Evolutionary conservation across 2,888 invertebrate species (phyloP).

Genomic region (Scelioninae gen. 2): DNA sequence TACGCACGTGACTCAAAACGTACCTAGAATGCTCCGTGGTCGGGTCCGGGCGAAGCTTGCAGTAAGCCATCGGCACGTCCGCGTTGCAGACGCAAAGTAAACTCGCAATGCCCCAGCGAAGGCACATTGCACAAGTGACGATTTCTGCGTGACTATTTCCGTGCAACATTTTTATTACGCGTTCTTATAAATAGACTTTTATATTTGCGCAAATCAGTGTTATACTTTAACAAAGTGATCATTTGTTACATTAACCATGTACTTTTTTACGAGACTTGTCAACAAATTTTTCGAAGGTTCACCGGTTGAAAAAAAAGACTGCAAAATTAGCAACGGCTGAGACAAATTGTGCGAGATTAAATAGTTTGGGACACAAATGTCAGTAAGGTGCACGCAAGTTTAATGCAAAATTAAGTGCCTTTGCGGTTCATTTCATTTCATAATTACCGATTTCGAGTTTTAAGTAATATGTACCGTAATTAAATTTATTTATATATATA

Average conservation of each 20-base stretch:
- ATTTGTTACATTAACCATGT: slow-evolving; percentile 1
- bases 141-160: slow-evolving; percentile 28
- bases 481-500: too few species aligned
- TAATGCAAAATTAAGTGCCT: too few species aligned
- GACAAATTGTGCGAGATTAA: not conserved
- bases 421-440: too few species aligned
- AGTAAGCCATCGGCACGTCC: slow-evolving; percentile 52
- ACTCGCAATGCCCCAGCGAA: slow-evolving; percentile 26
- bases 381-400: too few species aligned
- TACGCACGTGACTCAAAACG: slow-evolving; percentile 54
- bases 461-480: too few species aligned
- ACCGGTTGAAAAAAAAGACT: not conserved
- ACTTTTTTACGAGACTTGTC: slow-evolving; percentile 17
- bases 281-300: slow-evolving; percentile 20
- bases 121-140: slow-evolving; percentile 26
- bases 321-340: not conserved
- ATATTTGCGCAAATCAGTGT: slow-evolving; percentile 1
- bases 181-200: slow-evolving; percentile 29
- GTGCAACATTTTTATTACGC: slow-evolving; percentile 31
- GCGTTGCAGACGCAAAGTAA: slow-evolving; percentile 55
- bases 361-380: too few species aligned
- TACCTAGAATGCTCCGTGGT: slow-evolving; percentile 50
- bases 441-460: too few species aligned
- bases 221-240: not conserved
- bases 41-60: slow-evolving; percentile 24